A percentile compares a stretch with the other conserved stretches of the same genome.
Conservation (phyloP, 2,888 invertebrate genomes). For the Laothoe populi region DNA sequence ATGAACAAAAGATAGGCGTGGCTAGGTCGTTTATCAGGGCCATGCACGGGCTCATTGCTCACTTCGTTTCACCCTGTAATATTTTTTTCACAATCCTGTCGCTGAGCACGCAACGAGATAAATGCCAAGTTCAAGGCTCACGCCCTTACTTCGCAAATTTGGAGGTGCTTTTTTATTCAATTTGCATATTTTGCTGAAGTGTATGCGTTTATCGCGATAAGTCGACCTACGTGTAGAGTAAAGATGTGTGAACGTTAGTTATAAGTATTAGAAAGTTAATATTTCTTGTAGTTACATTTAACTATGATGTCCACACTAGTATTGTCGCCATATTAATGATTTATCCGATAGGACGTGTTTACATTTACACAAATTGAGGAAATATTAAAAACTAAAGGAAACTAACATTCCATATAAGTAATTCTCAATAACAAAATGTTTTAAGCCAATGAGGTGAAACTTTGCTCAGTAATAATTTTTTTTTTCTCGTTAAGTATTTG, state of each 20-base stretch:
- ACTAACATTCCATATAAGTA: too few species aligned
- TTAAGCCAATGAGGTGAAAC: too few species aligned
- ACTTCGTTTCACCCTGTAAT: constrained; percentile 32
- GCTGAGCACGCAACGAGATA: constrained; percentile 39
- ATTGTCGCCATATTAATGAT: too few species aligned
- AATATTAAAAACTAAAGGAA: too few species aligned
- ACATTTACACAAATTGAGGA: too few species aligned
- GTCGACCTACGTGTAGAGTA: background rate
- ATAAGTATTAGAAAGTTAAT: background rate
- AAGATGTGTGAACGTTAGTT: background rate
- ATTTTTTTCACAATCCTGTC: constrained; percentile 40
- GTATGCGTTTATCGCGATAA: constrained; percentile 6
- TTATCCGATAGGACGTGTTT: too few species aligned
- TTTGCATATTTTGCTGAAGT: constrained; percentile 21
- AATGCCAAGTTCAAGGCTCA: constrained; percentile 42
- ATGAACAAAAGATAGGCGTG: constrained; percentile 50
- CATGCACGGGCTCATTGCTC: constrained; percentile 38
- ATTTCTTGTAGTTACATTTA: too few species aligned
- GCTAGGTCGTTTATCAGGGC: constrained; percentile 47
- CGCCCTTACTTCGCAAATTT: constrained; percentile 26
- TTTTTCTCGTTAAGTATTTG: too few species aligned
- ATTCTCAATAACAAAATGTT: too few species aligned
- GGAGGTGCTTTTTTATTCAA: constrained; percentile 16
- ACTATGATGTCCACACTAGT: too few species aligned
- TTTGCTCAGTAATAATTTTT: too few species aligned